Base-by-base conservation (phyloP, 2,888 invertebrate species). In the Coleophora flavipennella region DNA sequence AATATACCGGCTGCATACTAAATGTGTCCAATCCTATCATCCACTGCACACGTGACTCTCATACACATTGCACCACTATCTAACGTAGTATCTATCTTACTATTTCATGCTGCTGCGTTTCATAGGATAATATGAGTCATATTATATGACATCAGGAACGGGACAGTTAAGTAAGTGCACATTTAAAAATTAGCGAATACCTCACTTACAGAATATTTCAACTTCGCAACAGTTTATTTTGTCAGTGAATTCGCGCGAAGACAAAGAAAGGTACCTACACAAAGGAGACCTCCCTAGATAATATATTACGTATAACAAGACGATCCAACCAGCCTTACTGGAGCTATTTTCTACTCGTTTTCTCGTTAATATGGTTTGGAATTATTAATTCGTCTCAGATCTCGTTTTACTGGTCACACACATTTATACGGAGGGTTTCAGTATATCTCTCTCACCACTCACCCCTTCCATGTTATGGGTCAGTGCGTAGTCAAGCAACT, bases 31-130 rank as follows among this genome's bases (percentile, higher is more conserved):
- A 68, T 71, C 55, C 60, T 67, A 68, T 71, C 66, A 67, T 62
- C 56, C 66, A 68, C 62, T 67, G 66, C 67, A 71, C 62, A 66
- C 74, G 75, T 74, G 75, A 65, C 66, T 51, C 47, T 51, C 61
- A 67, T 70, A 46, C 45, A 57, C 53, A 64, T 63, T 55, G 51
- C 55, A 50, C 53, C 50, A 62, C 58, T 62, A 68, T n/a, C n/a
- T n/a, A 66, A 69, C 64, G 63, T 60, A 57, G 20, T 20, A 4
- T 20, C 20, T 20, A n/a, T n/a, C n/a, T 20, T 20, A 4, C 20
- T 20, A 20, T 20, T 20, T 20, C 20, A 20, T 20, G 3, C 6
- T 20, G 20, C 6, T 20, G 20, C 3, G 3, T 20, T 4, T 20
- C 20, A 20, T 20, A 20, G 20, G 20, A 20, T 6, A 20, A 6